Conservation (phyloP, 2,888 invertebrate species). For the Hoplodrina ambigua region DNA sequence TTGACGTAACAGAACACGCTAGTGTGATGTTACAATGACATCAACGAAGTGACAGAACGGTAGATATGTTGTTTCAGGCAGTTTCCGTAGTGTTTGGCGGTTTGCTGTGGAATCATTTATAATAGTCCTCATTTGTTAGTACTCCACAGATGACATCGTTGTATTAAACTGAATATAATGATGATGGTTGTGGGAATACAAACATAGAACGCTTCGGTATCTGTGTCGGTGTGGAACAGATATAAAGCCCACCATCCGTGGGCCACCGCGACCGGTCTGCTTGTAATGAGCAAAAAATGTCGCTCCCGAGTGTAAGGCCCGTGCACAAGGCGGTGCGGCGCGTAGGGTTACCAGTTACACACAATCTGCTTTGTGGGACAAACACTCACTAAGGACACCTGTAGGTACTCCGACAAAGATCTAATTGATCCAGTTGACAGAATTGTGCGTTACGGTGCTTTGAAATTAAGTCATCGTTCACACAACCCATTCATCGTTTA, state of each 20-base stretch:
- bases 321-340: background rate
- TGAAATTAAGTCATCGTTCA: background rate
- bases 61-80: background rate
- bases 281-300: conserved; percentile 58
- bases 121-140: no score
- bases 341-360: conserved; percentile 4
- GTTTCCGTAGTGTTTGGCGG: background rate
- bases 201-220: background rate
- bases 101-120: background rate
- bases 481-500: background rate
- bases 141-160: background rate
- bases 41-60: background rate
- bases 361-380: conserved; percentile 3
- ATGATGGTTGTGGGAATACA: background rate
- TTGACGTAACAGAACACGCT: conserved; percentile 3
- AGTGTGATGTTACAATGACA: background rate
- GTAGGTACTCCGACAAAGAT: conserved; percentile 16
- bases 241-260: conserved; percentile 23
- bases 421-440: conserved; percentile 6
- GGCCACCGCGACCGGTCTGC: conserved; percentile 19
- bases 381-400: conserved; percentile 26
- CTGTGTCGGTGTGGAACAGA: conserved; percentile 5
- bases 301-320: conserved; percentile 14
- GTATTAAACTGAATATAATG: no score
- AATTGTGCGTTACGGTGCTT: background rate